Evolutionary conservation across 2,888 invertebrate species (phyloP).

Genomic region (Steromphala cineraria): DNA sequence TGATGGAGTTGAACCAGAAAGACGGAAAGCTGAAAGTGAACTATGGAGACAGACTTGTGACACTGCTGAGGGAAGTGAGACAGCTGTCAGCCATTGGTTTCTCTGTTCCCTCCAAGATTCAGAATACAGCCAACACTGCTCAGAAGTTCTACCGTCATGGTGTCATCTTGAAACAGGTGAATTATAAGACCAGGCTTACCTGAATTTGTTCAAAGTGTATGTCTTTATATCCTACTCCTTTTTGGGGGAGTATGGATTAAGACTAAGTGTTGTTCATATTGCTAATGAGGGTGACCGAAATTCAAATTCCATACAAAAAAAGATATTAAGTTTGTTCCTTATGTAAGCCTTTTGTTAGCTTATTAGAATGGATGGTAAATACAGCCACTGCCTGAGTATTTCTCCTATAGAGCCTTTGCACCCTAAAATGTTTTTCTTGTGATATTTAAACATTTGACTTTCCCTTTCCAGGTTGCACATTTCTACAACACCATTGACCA

Average conservation of each 20-base stretch:
- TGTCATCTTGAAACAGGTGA: constrained; percentile 91
- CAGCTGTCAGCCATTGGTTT: constrained; percentile 90
- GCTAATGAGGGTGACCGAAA: too few species aligned
- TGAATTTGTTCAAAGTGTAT: too few species aligned
- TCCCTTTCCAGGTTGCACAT: constrained; percentile 76
- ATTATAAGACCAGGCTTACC: too few species aligned
- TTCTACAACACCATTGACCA: constrained; percentile 97
- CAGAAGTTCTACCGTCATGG: constrained; percentile 89
- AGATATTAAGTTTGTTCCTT: neutral
- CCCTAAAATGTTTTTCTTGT: neutral
- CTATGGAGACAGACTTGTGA: constrained; percentile 90
- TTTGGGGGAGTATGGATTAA: too few species aligned
- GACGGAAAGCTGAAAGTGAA: constrained; percentile 83
- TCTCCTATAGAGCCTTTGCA: too few species aligned
- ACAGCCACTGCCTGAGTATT: too few species aligned
- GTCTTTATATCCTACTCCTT: too few species aligned
- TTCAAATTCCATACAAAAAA: too few species aligned
- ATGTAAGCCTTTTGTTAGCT: neutral
- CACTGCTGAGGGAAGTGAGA: constrained; percentile 89
- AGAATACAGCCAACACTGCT: constrained; percentile 83
- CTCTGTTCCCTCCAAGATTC: constrained; percentile 84
- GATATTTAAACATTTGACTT: too few species aligned
- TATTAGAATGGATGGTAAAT: neutral
- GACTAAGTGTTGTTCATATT: too few species aligned
- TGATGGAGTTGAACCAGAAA: constrained; percentile 77